Percentiles rank a stretch among this genome's conserved stretches.
These are phyloP conservation scores for Hermaeophaga mercurialis DNA, from an alignment of 2,888 invertebrate genomes.

Conservation along the genomic window DNA sequence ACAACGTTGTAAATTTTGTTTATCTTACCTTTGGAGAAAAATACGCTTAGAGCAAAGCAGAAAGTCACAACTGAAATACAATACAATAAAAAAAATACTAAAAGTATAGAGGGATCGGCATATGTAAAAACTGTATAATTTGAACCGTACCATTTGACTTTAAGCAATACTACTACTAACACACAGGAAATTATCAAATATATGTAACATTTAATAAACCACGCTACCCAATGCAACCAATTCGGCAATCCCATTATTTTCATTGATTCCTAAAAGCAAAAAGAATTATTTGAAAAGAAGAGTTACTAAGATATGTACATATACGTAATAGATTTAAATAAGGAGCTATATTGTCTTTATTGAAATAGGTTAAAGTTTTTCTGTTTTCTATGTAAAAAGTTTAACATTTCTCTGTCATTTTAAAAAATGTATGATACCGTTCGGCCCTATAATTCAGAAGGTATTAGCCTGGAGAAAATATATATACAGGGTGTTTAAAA, in stretches of 20 bases:
- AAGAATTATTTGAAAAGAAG: too few relatives aligned
- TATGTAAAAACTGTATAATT: slow-evolving; percentile 69
- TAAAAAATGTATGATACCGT: too few relatives aligned
- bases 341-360: too few relatives aligned
- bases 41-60: slow-evolving; percentile 78
- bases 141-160: slow-evolving; percentile 49
- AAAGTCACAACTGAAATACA: slow-evolving; percentile 73
- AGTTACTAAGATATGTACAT: too few relatives aligned
- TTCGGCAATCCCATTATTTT: slow-evolving; percentile 87
- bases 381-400: not conserved
- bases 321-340: too few relatives aligned
- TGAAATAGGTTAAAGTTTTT: too few relatives aligned
- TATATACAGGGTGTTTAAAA: too few relatives aligned
- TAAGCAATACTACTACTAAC: slow-evolving; percentile 59
- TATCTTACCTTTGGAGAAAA: slow-evolving; percentile 73
- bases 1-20: too few relatives aligned
- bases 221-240: slow-evolving; percentile 85
- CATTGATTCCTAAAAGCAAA: slow-evolving; percentile 73
- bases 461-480: too few relatives aligned
- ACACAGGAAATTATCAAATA: slow-evolving; percentile 64
- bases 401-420: too few relatives aligned
- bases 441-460: too few relatives aligned
- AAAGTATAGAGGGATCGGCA: slow-evolving; percentile 66
- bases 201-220: slow-evolving; percentile 77
- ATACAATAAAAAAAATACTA: slow-evolving; percentile 75